A percentile compares a stretch with the other conserved stretches of the same genome.
Evolutionary conservation across 2,797 vertebrate species (phyloP).

Genomic region (Telmatherina bonti): DNA sequence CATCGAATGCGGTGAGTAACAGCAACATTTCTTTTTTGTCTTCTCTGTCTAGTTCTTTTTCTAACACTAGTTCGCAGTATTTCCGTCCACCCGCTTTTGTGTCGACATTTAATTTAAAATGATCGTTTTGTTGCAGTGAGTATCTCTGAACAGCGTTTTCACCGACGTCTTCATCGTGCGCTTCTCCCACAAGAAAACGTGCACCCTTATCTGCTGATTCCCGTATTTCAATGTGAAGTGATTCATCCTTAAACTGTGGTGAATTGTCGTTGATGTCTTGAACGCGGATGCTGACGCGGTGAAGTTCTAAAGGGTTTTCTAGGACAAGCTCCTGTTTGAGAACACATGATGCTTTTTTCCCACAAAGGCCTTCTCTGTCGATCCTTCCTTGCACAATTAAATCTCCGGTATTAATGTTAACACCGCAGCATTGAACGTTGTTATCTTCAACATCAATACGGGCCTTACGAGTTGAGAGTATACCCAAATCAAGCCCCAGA

Average conservation of each 20-base stretch:
- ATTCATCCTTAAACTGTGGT: slow-evolving; percentile 74
- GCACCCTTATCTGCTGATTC: slow-evolving; percentile 63
- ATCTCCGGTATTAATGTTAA: slow-evolving; percentile 68
- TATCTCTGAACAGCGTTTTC: slow-evolving; percentile 54
- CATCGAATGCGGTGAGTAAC: too few species aligned
- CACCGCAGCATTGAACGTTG: slow-evolving; percentile 42
- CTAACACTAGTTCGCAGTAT: too few species aligned
- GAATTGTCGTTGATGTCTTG: slow-evolving; percentile 85
- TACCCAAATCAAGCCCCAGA: slow-evolving; percentile 56
- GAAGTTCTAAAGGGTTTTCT: slow-evolving; percentile 78
- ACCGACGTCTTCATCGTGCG: slow-evolving; percentile 70
- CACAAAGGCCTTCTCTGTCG: slow-evolving; percentile 75
- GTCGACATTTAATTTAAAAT: too few species aligned
- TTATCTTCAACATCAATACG: slow-evolving; percentile 65
- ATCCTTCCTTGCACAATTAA: slow-evolving; percentile 65
- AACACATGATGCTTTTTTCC: slow-evolving; percentile 67
- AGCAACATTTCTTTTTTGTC: too few species aligned
- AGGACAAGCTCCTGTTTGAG: slow-evolving; percentile 80
- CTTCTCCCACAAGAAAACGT: slow-evolving; percentile 64
- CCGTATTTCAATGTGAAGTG: slow-evolving; percentile 67
- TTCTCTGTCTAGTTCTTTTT: too few species aligned
- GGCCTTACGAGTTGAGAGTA: slow-evolving; percentile 61
- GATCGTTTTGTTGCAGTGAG: too few species aligned
- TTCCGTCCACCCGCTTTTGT: too few species aligned
- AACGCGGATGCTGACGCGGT: slow-evolving; percentile 72